These are phyloP conservation scores for Pollimyrus isidori DNA, from an alignment of 2,113 vertebrate species.

Conservation along the genomic window DNA sequence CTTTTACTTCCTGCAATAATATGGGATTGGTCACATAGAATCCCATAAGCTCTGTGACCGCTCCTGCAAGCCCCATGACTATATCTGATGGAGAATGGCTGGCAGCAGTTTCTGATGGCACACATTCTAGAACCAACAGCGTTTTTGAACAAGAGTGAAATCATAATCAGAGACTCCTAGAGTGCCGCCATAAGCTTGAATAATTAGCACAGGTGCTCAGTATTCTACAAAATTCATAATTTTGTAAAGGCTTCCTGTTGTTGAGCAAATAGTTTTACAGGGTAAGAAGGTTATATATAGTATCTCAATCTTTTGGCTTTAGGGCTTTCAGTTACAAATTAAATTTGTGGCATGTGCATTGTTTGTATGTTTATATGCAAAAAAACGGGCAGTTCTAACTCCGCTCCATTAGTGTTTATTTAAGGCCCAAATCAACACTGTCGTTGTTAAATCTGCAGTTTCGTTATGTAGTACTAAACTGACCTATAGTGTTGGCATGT, in stretches of 20 bases:
- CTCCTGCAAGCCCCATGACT: background rate
- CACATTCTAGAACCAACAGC: background rate
- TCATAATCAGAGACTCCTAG: conserved; percentile 2
- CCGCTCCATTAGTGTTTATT: background rate
- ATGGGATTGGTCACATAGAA: conserved; percentile 2
- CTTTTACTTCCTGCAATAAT: background rate
- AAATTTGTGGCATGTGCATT: background rate
- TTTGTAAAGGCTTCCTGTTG: background rate
- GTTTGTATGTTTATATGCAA: background rate
- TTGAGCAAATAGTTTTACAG: background rate
- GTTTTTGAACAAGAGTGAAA: background rate
- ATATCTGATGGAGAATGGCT: background rate
- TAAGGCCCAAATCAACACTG: background rate
- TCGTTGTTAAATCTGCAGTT: background rate
- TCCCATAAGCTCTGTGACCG: conserved; percentile 4
- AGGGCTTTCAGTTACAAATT: background rate
- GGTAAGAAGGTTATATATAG: background rate
- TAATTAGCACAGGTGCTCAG: background rate
- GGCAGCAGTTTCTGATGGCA: background rate
- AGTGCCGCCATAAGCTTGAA: background rate
- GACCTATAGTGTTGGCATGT: conserved; percentile 27
- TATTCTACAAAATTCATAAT: background rate
- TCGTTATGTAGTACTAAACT: conserved; percentile 5
- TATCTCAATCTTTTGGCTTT: background rate
- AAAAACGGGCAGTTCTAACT: background rate